Evolutionary conservation across 2,113 vertebrate genomes (phyloP), one percentile per base, ranked within the genome.

Genomic region (Columbina picui): DNA sequence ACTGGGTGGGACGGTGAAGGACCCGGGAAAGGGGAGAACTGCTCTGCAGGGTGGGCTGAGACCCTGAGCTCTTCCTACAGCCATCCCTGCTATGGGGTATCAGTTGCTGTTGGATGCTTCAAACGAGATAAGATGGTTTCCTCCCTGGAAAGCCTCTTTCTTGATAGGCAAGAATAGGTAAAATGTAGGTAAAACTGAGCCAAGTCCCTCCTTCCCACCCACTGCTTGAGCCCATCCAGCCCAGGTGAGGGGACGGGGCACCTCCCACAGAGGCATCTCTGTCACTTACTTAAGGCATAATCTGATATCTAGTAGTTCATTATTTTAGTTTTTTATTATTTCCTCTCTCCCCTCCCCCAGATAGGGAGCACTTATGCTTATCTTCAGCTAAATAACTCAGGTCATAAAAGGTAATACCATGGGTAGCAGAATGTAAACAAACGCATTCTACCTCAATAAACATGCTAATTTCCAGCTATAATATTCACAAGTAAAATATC

Each of bases 401-500:
- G 98, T 98, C 98, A 97, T 98, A 98, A 98, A 98, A 98, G 98
- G 98, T 98, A 98, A 98, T 98, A 97, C 98, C 98, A 98, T 97
- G 98, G 98, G 97, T 98, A 98, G 97, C 97, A 98, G 98, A 98
- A 98, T 98, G 98, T 98, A 98, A 99, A 98, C 98, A 98, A 98
- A 98, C 97, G 96, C 98, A 98, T 98, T 98, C 98, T 98, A 98
- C 98, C 98, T 98, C 98, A 98, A 99, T 99, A 99, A 99, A 98
- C 98, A 99, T 98, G 98, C 98, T 99, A 99, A 99, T 99, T 98
- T 98, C 97, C 96, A 98, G 97, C 98, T 96, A 98, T 98, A 98
- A 98, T 98, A 98, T 98, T 98, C 98, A 98, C 97, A 98, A 98
- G 97, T 97, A 98, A 98, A 97, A 98, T 98, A 98, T 98, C 98